phyloP scores from a whole-genome alignment of 2,888 invertebrate genomes.

The Enchytraeus crypticus region DNA sequence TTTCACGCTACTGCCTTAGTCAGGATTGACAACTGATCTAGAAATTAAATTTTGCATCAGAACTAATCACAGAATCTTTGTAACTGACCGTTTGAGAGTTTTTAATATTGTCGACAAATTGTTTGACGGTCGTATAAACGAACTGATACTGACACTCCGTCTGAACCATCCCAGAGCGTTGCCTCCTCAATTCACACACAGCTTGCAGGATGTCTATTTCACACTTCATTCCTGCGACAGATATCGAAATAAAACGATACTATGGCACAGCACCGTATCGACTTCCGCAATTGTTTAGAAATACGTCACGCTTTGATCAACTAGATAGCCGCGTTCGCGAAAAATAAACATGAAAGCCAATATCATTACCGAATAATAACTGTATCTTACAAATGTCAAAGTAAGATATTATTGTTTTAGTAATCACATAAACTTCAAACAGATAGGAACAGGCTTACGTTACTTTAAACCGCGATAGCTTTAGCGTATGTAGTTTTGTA shows the following conservation, averaged over 20 bases:
- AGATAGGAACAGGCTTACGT: too few relatives aligned
- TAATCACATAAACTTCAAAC: too few relatives aligned
- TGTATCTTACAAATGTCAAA: too few relatives aligned
- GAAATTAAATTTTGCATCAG: neutral
- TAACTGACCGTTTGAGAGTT: neutral
- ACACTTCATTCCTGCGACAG: conserved; percentile 66
- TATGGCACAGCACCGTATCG: neutral
- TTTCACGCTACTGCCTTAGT: neutral
- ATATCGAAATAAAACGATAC: neutral
- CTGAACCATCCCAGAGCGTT: conserved; percentile 97
- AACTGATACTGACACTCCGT: conserved; percentile 99
- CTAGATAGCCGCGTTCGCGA: too few relatives aligned
- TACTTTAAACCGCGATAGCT: too few relatives aligned
- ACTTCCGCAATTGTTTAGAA: too few relatives aligned
- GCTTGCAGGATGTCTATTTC: conserved; percentile 97
- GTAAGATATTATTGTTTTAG: too few relatives aligned
- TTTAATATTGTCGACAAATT: conserved; percentile 30
- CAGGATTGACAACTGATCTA: neutral
- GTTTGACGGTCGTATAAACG: conserved; percentile 82
- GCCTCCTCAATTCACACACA: conserved; percentile 90
- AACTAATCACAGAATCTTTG: neutral
- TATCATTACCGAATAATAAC: too few relatives aligned
- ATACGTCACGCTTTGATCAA: too few relatives aligned
- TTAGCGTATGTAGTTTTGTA: too few relatives aligned
- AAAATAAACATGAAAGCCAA: too few relatives aligned